Evolutionary conservation across 1,140 invertebrate genomes (phyloP), one percentile per base, ranked within the genome.

Genomic region (Melipona quadrifasciata): DNA sequence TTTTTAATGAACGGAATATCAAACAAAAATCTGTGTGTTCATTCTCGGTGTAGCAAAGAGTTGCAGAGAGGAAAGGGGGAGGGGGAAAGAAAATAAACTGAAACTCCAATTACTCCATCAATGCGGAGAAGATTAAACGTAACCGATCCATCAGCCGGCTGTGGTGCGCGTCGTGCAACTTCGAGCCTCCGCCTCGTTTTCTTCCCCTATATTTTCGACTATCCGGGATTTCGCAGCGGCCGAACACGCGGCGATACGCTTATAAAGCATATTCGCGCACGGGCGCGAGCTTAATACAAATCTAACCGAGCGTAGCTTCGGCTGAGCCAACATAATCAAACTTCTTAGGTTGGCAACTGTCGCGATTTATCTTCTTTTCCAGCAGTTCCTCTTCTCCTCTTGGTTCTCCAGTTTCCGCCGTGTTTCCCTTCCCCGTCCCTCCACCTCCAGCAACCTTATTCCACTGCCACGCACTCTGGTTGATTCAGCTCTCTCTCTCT

Each of bases 341-440:
- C 82, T 83, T 83, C 82, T 83, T 83, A 83, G 82, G 61, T 83
- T 71, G 73, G 80, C 84, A 76, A 85, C 82, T 83, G 82, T 83
- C 82, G 75, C 73, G 84, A 85, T 85, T 82, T 81, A 82, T 82
- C 84, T 85, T 85, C 72, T 82, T 82, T 82, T 82, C 84, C 80
- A 76, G 71, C 70, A n/a, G 57, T 47, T 88, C 68, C 47, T 57
- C 53, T 61, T 51, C 70, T 53, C 27, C 70, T n/a, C 31, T 17
- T 24, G 53, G 75, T 53, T 84, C 55, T 78, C 75, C 67, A 75
- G 85, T 87, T 90, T 87, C 79, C 85, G n/a, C 34, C 64, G 68
- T 57, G 70, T 79, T 68, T 80, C 80, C 70, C 74, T 47, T 71
- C 65, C 82, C 21, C 72, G 78, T 47, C 21, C 21, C 21, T 17